Evolutionary conservation across 2,797 vertebrate species (phyloP), one percentile per base, ranked within the genome.

Genomic region (Peromyscus aztecus): DNA sequence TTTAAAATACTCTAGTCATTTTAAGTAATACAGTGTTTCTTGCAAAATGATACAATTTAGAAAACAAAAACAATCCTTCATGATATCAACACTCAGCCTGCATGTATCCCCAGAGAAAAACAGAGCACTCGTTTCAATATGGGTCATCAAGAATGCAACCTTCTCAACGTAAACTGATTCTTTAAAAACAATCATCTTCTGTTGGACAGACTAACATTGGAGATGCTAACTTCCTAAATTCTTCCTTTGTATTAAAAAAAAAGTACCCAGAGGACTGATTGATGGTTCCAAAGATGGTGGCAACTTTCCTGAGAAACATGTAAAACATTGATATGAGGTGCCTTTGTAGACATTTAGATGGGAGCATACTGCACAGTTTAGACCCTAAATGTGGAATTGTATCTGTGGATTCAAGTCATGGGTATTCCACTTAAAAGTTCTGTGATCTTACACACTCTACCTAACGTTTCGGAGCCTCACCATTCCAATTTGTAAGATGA

Each of bases 1-100:
- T 89, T 80, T 37, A 84, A 86, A 96, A 90, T 89, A 89, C 37
- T 81, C 17, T 93, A 31, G 31, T 71, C 94, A 71, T 87, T 90
- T 87, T 89, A 89, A 91, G 57, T 71, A 83, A 83, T 59, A 69
- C 5, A 55, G 43, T 97, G 6, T 82, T 92, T 46, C 43, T 90
- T 92, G 29, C 34, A 76, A 97, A 89, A 85, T 89, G 24, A 96
- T 16, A 77, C 27, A 81, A 37, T 80, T 80, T 90, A 92, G 67
- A 29, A 63, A 75, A n/a, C 59, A 27, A 40, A 40, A 49, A 37
- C 71, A 75, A 10, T 67, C 61, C 29, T 89, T 27, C 1, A 52
- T 37, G 34, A 31, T 34, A 63, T 43, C n/a, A 78, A 46, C 43
- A 89, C 89, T 21, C 21, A 82, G 61, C 7, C 14, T 75, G 29